Evolutionary conservation across 37 sponge, comb jelly and placozoan genomes (phyloP), one percentile per base, ranked within the genome.

Genomic region (Sycon ciliatum): DNA sequence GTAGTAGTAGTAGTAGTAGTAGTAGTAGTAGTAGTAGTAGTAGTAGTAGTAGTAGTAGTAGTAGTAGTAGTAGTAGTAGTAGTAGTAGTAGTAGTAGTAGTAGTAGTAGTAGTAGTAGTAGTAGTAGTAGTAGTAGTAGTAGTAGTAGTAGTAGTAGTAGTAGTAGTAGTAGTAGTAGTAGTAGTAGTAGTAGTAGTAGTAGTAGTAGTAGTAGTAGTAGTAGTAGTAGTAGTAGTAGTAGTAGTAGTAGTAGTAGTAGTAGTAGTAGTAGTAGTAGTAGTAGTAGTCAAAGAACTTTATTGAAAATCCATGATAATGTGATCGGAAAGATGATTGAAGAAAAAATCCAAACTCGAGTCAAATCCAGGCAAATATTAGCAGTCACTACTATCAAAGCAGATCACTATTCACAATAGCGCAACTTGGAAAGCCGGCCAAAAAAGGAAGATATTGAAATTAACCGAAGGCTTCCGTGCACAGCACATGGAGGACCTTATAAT

Each of bases 1-100:
- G 52, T 46, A 46, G 52, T 46, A 46, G 52, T 46, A 46, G 52
- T 46, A 46, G 52, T 46, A 46, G 52, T 46, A 46, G 52, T 46
- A 46, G 52, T 46, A 46, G 52, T 46, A 46, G 52, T 46, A 46
- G 52, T 46, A 46, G 52, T 46, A 46, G 52, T 46, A 46, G 52
- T 46, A 46, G 52, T 46, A 46, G 52, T 46, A 46, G 52, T 46
- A 46, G 52, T 46, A 46, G 52, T 46, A 16, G 52, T 18, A 16
- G 52, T 46, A 46, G 52, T 46, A 46, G 52, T 46, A 16, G 52
- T 46, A 46, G 52, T 46, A 46, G 52, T 46, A 16, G 52, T 46
- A 46, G 52, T 46, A 46, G 52, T 46, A 46, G 52, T 46, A 16
- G 52, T 18, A 16, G 52, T 18, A 46, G 52, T 46, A 46, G 52